Base-by-base conservation (phyloP, 2,888 invertebrate genomes). In the Ypsolopha sequella region DNA sequence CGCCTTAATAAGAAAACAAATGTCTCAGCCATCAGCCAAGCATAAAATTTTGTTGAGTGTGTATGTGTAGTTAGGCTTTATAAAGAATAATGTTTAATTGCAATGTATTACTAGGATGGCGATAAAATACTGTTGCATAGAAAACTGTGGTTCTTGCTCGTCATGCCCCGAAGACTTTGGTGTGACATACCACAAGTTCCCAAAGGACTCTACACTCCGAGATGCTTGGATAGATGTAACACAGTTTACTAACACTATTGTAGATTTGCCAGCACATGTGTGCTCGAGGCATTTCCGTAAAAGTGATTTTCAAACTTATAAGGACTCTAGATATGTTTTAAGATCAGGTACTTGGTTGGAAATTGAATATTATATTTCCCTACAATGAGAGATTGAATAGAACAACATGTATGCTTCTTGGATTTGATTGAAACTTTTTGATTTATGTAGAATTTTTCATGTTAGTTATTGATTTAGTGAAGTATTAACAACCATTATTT, bases 231-330 rank as follows among this genome's bases (percentile, higher is more conserved):
- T 91, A 51, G 76, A 78, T n/a, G 87, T 90, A 61, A 91, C 92
- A 62, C 89, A 85, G 36, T 86, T 89, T 48, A 84, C 84, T 48
- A 64, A 73, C 41, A 86, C 86, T 54, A 88, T 88, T 55, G 86
- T 88, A 59, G 87, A 87, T 33, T 81, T 81, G 66, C 87, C 88
- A 53, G 88, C 88, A 48, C 89, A 91, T 70, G 91, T 94, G 36
- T 94, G 94, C 68, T 93, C 93, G 10, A 87, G 92, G 54, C 94
- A 94, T 75, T 94, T 94, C 71, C 85, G 91, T 61, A 89, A 91
- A 60, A 89, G 88, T 35, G 93, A 94, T 76, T 94, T 93, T 76
- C 89, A 92, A 74, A 87, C 88, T 58, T 90, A 90, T 62, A 90
- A 91, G 73, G 89, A 90, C 54, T 89, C 90, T 55, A 93, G 92